Evolutionary conservation across 1,140 invertebrate genomes (phyloP), one percentile per base, ranked within the genome.

Genomic region (Aphis craccivora): DNA sequence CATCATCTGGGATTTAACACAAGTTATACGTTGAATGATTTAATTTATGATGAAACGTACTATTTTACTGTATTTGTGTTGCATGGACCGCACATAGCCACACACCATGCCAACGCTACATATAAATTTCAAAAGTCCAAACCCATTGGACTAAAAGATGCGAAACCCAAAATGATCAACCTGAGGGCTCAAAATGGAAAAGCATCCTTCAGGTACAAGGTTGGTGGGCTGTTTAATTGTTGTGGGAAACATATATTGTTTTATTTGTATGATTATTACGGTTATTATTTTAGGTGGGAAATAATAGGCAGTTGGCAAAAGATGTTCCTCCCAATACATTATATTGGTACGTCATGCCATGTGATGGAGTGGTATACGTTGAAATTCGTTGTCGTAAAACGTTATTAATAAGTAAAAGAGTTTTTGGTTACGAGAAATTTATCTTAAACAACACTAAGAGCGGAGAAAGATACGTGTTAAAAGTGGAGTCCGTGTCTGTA

Each of bases 1-100:
- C 95, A 95, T 11, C 96, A 96, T 94, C 95, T 96, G 25, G 96
- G 96, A 7, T 95, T 95, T 22, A 95, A 95, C 94, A 96, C 96
- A 5, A 96, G 96, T 94, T 96, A 96, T 95, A 95, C 96, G 0
- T 95, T 96, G 40, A 95, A 95, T 94, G 95, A 96, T 94, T 94
- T 96, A 91, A 95, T 96, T 94, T 95, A 96, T 25, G 95, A 95
- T 90, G 95, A 95, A 94, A 94, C 95, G 18, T 96, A 96, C 93
- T 95, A 95, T 94, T 95, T 96, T 89, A 95, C 95, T 94, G 94
- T 96, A 30, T 96, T 96, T 94, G 95, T 95, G 1, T 94, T 95
- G 43, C 95, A 96, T 93, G 95, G 9, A 95, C 95, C 91, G 95
- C 95, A 5, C 95, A 95, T 93, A 95, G 95, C 53, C 94, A 95